Conservation (phyloP, 2,797 vertebrate genomes). For the Adrianichthys oophorus region DNA sequence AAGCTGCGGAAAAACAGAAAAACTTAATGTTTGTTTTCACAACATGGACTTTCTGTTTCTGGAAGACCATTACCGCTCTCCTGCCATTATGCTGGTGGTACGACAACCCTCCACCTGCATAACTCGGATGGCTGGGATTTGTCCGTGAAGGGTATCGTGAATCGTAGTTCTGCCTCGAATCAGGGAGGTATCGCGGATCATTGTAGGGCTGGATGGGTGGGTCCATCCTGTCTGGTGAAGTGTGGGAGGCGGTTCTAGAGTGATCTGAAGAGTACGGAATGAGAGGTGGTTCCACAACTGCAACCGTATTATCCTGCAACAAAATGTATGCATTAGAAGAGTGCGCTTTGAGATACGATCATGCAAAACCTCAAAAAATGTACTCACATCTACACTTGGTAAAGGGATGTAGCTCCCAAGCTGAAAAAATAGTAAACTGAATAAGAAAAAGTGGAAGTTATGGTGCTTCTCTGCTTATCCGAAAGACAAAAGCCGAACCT, state of each 20-base stretch:
- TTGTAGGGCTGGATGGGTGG: constrained; percentile 25
- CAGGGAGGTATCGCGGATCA: constrained; percentile 29
- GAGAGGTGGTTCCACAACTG: constrained; percentile 75
- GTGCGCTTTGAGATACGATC: too few relatives aligned
- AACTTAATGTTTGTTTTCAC: too few relatives aligned
- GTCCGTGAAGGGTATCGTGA: constrained; percentile 46
- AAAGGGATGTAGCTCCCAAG: constrained; percentile 82
- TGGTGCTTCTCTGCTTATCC: neutral
- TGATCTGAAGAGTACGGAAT: constrained; percentile 70
- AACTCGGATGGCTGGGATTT: constrained; percentile 69
- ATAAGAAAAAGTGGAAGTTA: neutral
- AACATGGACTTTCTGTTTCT: neutral
- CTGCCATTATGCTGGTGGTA: constrained; percentile 68
- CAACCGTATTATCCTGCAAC: constrained; percentile 84
- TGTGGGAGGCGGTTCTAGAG: constrained; percentile 17
- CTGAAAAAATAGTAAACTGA: constrained; percentile 63
- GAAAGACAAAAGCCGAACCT: constrained; percentile 67
- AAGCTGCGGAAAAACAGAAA: constrained; percentile 73
- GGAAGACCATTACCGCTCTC: constrained; percentile 56
- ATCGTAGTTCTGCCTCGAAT: constrained; percentile 30
- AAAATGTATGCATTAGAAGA: neutral
- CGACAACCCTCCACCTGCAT: constrained; percentile 50
- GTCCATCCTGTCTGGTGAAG: constrained; percentile 20
- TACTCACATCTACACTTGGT: constrained; percentile 63
- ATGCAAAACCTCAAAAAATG: neutral